phyloP scores from a whole-genome alignment of 2,113 vertebrate species.

The Neogale vison region DNA sequence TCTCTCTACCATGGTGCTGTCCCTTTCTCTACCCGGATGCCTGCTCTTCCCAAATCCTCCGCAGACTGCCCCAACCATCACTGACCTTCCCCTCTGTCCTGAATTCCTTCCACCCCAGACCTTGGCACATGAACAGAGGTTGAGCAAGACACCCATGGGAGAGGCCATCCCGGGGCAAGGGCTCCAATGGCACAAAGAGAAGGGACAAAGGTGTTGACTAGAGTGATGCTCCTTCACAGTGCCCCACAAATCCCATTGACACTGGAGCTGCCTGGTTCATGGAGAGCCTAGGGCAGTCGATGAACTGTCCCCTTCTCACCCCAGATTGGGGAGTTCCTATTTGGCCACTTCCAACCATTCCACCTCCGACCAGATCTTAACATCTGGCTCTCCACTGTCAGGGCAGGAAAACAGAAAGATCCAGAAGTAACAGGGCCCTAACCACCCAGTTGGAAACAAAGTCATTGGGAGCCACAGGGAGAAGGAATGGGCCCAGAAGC shows the following conservation, averaged over 20 bases:
- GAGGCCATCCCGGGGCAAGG: neutral
- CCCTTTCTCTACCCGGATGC: neutral
- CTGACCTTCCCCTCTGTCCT: neutral
- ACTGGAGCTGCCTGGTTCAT: neutral
- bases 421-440: neutral
- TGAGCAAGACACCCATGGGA: neutral
- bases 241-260: neutral
- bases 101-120: neutral
- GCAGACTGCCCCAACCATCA: no score
- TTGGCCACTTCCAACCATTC: neutral
- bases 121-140: neutral
- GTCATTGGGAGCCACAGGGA: slow-evolving; percentile 39
- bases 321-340: no score
- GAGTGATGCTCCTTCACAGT: rapidly evolving
- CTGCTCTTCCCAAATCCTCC: neutral
- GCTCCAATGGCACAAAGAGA: neutral
- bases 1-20: neutral
- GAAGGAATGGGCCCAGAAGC: neutral
- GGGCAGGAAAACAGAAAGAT: neutral
- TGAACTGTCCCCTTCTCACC: neutral
- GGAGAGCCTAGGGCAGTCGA: rapidly evolving
- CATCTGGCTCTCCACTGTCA: neutral
- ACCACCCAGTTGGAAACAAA: neutral
- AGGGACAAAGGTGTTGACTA: neutral
- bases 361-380: neutral